Conservation (phyloP, 2,113 vertebrate genomes). For the Caranx ignobilis region DNA sequence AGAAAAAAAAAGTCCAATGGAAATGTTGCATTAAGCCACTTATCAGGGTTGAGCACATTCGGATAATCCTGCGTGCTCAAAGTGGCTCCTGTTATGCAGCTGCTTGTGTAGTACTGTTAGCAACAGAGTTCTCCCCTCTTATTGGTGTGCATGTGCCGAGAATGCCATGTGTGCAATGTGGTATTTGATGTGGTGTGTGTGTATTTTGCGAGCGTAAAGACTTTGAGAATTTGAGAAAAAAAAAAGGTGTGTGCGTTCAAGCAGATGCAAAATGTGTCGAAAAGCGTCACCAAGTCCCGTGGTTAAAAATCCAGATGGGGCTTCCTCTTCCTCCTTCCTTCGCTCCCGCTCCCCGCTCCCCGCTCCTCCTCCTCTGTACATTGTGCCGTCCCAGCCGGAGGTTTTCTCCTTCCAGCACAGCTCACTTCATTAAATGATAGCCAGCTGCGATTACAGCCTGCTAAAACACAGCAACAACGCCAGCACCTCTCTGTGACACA, state of each 20-base stretch:
- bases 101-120: constrained; percentile 71
- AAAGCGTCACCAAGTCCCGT: constrained; percentile 49
- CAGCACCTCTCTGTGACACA: constrained; percentile 8
- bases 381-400: constrained; percentile 12
- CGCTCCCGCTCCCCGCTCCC: background rate
- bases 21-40: constrained; percentile 86
- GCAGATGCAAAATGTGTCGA: constrained; percentile 37
- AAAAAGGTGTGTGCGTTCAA: constrained; percentile 38
- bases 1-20: constrained; percentile 82
- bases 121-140: constrained; percentile 45
- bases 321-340: constrained; percentile 24
- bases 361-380: background rate
- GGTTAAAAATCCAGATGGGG: constrained; percentile 53
- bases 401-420: constrained; percentile 10
- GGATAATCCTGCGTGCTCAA: constrained; percentile 83
- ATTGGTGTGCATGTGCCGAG: constrained; percentile 39
- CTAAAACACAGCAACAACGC: constrained; percentile 45
- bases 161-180: constrained; percentile 16
- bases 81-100: constrained; percentile 82
- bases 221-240: constrained; percentile 15
- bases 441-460: constrained; percentile 42
- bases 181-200: constrained; percentile 45
- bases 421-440: constrained; percentile 59
- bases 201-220: constrained; percentile 28
- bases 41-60: constrained; percentile 87